Evolutionary conservation across 2,113 vertebrate species (phyloP).

Genomic region (Cariama cristata): DNA sequence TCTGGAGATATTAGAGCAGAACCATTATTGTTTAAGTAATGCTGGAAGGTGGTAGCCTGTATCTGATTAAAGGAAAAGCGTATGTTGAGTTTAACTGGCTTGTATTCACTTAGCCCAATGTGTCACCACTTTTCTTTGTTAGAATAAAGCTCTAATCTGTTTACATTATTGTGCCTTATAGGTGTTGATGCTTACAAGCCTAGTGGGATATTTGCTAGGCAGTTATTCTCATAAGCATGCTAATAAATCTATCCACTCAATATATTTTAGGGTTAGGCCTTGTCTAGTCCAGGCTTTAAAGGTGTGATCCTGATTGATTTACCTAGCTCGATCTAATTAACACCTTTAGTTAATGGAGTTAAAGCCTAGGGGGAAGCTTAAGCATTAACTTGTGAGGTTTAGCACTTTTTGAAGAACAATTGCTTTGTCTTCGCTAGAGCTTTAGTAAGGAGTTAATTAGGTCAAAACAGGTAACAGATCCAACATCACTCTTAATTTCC

Average conservation of each 20-base stretch:
- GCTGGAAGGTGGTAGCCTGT: neutral
- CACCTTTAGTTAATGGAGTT: neutral
- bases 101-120: neutral
- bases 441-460: constrained; percentile 6
- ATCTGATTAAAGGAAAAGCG: neutral
- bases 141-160: neutral
- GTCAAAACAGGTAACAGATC: neutral
- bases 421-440: neutral
- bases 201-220: neutral
- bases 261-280: neutral
- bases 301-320: constrained; percentile 26
- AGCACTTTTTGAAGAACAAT: neutral
- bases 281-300: neutral
- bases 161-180: neutral
- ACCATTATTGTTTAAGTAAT: neutral
- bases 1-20: neutral
- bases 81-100: neutral
- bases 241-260: constrained; percentile 14
- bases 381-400: neutral
- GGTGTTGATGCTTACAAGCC: neutral
- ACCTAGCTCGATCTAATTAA: constrained; percentile 10
- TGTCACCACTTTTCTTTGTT: neutral
- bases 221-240: neutral
- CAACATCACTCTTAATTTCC: neutral
- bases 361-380: constrained; percentile 10